These are phyloP conservation scores for Allygus modestus DNA, from an alignment of 2,888 invertebrate genomes.

Conservation along the genomic window DNA sequence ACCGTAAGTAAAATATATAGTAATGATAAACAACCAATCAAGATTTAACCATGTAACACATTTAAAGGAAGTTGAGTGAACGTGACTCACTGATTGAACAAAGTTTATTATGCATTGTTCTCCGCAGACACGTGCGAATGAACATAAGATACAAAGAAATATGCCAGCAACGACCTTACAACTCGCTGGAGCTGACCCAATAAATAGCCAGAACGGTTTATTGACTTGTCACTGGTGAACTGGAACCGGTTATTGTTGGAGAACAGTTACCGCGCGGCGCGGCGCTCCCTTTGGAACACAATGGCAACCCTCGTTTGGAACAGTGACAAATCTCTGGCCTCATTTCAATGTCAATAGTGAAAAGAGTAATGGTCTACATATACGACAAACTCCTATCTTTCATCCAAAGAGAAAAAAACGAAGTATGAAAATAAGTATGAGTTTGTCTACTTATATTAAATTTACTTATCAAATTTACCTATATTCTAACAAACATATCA, in stretches of 20 bases:
- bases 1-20: no score
- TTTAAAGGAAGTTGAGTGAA: no score
- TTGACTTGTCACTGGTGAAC: neutral
- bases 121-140: neutral
- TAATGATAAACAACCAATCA: no score
- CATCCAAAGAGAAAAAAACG: no score
- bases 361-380: no score
- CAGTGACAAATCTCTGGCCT: neutral
- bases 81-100: no score
- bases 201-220: neutral
- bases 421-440: no score
- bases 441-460: no score
- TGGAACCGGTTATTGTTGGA: constrained; percentile 23
- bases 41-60: no score
- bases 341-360: neutral
- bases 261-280: constrained; percentile 7
- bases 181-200: constrained; percentile 7
- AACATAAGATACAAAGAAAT: neutral
- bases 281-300: neutral
- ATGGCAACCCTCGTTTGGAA: constrained; percentile 8
- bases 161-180: neutral
- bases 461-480: no score
- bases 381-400: no score
- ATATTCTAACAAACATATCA: no score
- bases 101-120: neutral